Evolutionary conservation across 2,888 invertebrate species (phyloP).

Genomic region (Chrysolina americana): DNA sequence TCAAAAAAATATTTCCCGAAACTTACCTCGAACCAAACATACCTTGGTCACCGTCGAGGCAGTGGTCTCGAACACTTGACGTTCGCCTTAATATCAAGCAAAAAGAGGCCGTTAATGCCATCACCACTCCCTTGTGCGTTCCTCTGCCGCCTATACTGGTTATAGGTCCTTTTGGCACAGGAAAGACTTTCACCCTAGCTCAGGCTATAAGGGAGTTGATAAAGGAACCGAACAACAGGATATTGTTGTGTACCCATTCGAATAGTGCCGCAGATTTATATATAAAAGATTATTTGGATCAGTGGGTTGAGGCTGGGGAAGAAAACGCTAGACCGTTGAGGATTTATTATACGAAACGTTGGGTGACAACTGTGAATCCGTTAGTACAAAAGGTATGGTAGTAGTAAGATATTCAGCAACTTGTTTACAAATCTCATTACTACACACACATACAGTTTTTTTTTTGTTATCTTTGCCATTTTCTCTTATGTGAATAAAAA

Average conservation of each 20-base stretch:
- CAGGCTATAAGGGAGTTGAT: constrained; percentile 80
- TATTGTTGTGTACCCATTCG: constrained; percentile 89
- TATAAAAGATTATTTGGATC: constrained; percentile 87
- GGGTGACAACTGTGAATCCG: constrained; percentile 83
- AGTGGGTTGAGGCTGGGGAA: constrained; percentile 79
- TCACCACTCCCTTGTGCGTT: constrained; percentile 77
- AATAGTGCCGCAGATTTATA: constrained; percentile 91
- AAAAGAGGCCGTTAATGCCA: constrained; percentile 83
- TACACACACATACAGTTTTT: too few relatives aligned
- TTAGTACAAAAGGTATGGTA: constrained; percentile 75
- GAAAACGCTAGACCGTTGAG: constrained; percentile 80
- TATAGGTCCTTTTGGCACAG: constrained; percentile 88
- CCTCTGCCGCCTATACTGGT: constrained; percentile 81
- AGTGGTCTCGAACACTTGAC: constrained; percentile 78
- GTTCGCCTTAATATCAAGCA: constrained; percentile 82
- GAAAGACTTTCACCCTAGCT: constrained; percentile 88
- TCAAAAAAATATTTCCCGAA: constrained; percentile 78
- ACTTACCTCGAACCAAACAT: constrained; percentile 76
- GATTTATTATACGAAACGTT: constrained; percentile 85
- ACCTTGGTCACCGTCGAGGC: constrained; percentile 79
- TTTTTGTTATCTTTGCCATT: too few relatives aligned
- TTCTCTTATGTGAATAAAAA: too few relatives aligned
- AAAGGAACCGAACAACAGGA: constrained; percentile 75
- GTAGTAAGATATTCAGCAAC: not conserved
- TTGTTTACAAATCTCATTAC: too few relatives aligned